Percentiles rank a stretch among this genome's conserved stretches.
Conservation (phyloP, 1,140 invertebrate species). For the Apis dorsata region DNA sequence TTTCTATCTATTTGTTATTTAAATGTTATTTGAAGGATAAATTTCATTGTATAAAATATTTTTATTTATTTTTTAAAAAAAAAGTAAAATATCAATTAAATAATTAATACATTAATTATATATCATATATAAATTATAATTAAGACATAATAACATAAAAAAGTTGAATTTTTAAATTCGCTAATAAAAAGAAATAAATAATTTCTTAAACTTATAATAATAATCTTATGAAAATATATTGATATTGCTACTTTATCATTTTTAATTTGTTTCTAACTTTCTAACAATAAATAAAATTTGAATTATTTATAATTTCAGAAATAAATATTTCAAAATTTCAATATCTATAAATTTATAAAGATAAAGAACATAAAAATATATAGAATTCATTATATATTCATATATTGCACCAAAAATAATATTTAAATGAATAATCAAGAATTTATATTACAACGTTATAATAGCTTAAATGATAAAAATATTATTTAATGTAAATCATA, state of each 20-base stretch:
- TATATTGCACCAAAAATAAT: not conserved
- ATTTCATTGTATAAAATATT: not conserved
- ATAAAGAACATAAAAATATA: constrained; percentile 15
- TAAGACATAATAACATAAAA: not conserved
- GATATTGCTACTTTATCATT: constrained; percentile 19
- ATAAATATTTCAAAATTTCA: constrained; percentile 21
- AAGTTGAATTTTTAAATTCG: constrained; percentile 12
- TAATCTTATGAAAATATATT: not conserved
- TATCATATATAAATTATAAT: too few species aligned
- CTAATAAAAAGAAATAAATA: not conserved
- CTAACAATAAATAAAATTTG: constrained; percentile 29
- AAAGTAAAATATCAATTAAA: not conserved
- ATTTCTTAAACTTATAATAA: not conserved
- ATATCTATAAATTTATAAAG: constrained; percentile 10
- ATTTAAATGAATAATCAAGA: not conserved
- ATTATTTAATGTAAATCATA: not conserved
- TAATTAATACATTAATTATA: too few species aligned
- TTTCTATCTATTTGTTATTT: not conserved
- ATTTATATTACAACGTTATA: not conserved
- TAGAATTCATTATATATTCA: constrained; percentile 12
- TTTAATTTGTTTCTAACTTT: constrained; percentile 48
- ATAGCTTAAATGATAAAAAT: not conserved
- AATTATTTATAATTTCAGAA: constrained; percentile 47
- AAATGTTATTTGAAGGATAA: not conserved
- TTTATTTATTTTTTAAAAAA: not conserved